Evolutionary conservation across 2,888 invertebrate species (phyloP), one percentile per base, ranked within the genome.

Genomic region (Plebejus argus): DNA sequence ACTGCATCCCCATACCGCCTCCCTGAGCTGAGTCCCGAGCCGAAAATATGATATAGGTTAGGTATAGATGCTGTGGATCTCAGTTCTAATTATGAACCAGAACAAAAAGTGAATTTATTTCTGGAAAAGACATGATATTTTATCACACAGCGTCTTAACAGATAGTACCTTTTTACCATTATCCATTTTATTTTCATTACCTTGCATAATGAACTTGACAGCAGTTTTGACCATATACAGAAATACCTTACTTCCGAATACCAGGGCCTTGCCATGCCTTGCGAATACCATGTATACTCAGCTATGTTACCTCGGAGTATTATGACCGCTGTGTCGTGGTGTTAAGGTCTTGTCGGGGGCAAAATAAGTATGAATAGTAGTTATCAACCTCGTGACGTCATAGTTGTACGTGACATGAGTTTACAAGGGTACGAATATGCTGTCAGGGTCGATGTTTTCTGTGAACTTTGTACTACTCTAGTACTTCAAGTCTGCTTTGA

Each of bases 361-460:
- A 53, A 18, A 53, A 53, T 53, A 53, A 53, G 53, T 53, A 0
- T 53, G 15, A 53, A 53, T 5, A 4, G 53, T 53, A 53, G 53
- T 53, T 53, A 18, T 66, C 66, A 66, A 66, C 66, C 66, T 66
- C 66, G 28, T 66, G 66, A 66, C 66, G 28, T 66, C 66, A 66
- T 12, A 33, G 12, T 4, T 66, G 53, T 33, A 66, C 66, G 66
- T 66, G 66, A 15, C 18, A 66, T 33, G 66, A 66, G 66, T 66
- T 53, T 18, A 53, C 53, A 53, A 53, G 66, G 33, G 20, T 66
- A 28, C 66, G 53, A 53, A 15, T 53, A 2, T 66, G 66, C 66
- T 28, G 33, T 66, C 66, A 66, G 6, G 66, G 66, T 33, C 66
- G 15, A 33, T 66, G 15, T 66, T 66, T 66, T 33, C 28, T 33